Evolutionary conservation across 1,140 invertebrate genomes (phyloP).

Genomic region (Venustaconcha ellipsiformis): DNA sequence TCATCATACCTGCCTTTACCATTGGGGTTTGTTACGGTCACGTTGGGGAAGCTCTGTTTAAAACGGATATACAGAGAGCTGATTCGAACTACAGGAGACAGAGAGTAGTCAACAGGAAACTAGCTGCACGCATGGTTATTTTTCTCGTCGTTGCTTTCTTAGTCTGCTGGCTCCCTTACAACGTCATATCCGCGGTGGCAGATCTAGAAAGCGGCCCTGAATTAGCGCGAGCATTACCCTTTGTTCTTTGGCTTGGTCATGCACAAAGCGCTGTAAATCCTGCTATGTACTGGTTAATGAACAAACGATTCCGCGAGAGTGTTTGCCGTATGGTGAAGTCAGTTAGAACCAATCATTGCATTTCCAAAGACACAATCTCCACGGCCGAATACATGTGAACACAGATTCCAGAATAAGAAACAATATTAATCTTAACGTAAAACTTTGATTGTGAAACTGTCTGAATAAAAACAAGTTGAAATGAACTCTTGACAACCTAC

Average conservation of each 20-base stretch:
- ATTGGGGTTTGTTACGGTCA: constrained; percentile 72
- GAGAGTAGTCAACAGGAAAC: constrained; percentile 82
- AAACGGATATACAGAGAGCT: constrained; percentile 69
- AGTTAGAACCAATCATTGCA: constrained; percentile 24
- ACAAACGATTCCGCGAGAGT: constrained; percentile 72
- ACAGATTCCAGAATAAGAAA: too few relatives aligned
- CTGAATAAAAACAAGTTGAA: too few relatives aligned
- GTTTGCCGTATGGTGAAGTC: constrained; percentile 38
- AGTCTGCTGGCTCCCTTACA: constrained; percentile 93
- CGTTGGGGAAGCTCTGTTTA: constrained; percentile 71
- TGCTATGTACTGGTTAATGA: constrained; percentile 82
- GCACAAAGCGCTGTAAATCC: constrained; percentile 84
- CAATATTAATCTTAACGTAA: too few relatives aligned
- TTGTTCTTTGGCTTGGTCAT: constrained; percentile 79
- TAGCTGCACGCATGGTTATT: constrained; percentile 92
- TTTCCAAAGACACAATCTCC: too few relatives aligned
- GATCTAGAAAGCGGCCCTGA: constrained; percentile 72
- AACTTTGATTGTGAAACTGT: too few relatives aligned
- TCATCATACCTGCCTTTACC: constrained; percentile 70
- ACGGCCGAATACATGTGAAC: too few relatives aligned
- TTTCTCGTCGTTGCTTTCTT: constrained; percentile 93
- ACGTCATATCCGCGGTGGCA: constrained; percentile 76
- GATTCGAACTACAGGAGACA: constrained; percentile 75
- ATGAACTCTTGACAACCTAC: too few relatives aligned
- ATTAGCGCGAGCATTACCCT: constrained; percentile 64